Conservation (phyloP, 2,797 vertebrate species). For the Heteromormyrus szaboi region DNA sequence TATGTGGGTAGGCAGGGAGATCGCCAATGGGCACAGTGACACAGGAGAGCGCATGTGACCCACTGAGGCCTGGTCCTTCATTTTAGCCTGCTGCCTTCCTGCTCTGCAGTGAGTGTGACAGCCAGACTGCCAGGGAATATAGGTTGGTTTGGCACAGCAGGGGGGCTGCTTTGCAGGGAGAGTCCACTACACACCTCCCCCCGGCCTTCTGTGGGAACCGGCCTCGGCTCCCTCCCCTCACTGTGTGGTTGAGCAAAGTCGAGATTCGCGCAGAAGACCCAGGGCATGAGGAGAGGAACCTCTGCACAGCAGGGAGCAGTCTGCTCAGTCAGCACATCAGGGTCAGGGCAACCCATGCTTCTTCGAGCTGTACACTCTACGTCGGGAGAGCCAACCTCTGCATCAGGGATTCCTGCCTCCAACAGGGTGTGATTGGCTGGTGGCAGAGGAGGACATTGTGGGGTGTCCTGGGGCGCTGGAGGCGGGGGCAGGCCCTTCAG, state of each 20-base stretch:
- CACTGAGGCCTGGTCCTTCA: neutral
- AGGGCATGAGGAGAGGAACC: neutral
- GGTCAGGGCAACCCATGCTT: neutral
- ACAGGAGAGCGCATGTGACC: neutral
- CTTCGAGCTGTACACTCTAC: constrained; percentile 17
- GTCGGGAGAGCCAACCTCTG: constrained; percentile 24
- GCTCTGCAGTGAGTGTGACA: neutral
- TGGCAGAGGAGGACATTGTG: constrained; percentile 8
- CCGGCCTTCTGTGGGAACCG: constrained; percentile 11
- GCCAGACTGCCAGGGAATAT: constrained; percentile 33
- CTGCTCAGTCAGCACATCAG: neutral
- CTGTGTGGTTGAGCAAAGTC: neutral
- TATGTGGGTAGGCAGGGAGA: neutral
- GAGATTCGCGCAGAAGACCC: neutral
- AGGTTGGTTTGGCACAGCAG: constrained; percentile 7
- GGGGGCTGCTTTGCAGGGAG: neutral
- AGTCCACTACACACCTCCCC: neutral
- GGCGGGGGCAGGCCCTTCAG: constrained; percentile 79
- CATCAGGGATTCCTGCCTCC: constrained; percentile 50
- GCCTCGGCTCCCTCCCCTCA: neutral
- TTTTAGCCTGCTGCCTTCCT: neutral
- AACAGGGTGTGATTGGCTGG: constrained; percentile 49
- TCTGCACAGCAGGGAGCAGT: neutral
- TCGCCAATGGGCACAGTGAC: neutral
- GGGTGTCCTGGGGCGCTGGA: constrained; percentile 33